Conservation (phyloP, 2,113 vertebrate species). For the Oncorhynchus tshawytscha region DNA sequence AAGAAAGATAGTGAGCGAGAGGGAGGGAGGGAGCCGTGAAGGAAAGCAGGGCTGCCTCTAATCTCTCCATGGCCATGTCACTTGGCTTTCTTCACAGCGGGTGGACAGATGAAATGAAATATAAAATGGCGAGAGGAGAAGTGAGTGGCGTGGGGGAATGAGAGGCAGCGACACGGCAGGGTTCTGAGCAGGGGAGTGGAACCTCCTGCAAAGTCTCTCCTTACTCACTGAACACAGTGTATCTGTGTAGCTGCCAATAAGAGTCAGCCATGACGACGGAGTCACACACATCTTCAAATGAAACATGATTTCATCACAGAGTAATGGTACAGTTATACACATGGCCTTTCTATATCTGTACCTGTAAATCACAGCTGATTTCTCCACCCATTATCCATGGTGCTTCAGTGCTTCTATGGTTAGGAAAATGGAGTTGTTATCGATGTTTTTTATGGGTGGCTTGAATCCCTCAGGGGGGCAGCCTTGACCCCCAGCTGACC, state of each 20-base stretch:
- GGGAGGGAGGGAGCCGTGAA: neutral
- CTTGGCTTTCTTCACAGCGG: conserved; percentile 64
- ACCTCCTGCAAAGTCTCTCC: conserved; percentile 60
- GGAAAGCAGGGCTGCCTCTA: conserved; percentile 46
- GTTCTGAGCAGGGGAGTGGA: conserved; percentile 8
- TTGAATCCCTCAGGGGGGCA: conserved; percentile 47
- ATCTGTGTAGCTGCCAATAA: conserved; percentile 62
- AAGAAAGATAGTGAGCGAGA: neutral
- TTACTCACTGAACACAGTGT: conserved; percentile 35
- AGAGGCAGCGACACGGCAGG: conserved; percentile 2
- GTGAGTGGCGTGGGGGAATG: neutral
- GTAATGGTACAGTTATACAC: conserved; percentile 12
- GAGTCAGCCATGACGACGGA: conserved; percentile 39
- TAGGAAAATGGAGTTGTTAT: conserved; percentile 50
- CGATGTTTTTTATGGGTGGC: conserved; percentile 48
- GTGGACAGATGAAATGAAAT: conserved; percentile 64
- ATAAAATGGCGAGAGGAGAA: conserved; percentile 41
- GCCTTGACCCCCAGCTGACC: conserved; percentile 45
- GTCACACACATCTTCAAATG: conserved; percentile 54
- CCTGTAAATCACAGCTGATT: conserved; percentile 44
- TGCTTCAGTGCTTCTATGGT: conserved; percentile 30
- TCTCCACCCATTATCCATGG: conserved; percentile 19
- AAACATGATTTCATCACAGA: conserved; percentile 48
- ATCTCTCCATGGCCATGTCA: conserved; percentile 56
- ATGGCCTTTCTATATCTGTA: neutral